phyloP scores from a whole-genome alignment of 2,113 vertebrate species.

The Brienomyrus longianalis region DNA sequence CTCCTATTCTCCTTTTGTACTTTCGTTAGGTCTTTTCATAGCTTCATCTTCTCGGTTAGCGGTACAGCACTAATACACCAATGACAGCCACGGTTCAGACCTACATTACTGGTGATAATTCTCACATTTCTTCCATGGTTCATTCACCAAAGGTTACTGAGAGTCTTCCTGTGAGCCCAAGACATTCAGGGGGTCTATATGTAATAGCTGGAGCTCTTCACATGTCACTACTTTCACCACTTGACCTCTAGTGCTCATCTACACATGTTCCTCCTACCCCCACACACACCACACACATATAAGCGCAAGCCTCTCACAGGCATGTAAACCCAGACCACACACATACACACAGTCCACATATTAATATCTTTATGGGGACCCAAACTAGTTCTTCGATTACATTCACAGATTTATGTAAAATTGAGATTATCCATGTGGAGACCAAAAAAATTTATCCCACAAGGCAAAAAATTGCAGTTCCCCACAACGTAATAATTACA shows the following conservation, averaged over 20 bases:
- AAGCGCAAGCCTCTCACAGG: neutral
- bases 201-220: neutral
- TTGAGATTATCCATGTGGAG: neutral
- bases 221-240: neutral
- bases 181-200: neutral
- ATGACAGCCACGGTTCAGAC: neutral
- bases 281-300: neutral
- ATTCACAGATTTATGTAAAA: neutral
- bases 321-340: neutral
- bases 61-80: neutral
- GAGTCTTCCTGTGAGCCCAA: neutral
- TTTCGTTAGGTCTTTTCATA: neutral
- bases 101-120: neutral
- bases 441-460: neutral
- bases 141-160: neutral
- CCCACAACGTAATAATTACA: neutral
- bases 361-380: neutral
- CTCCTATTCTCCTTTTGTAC: neutral
- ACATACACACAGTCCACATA: neutral
- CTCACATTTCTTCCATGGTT: neutral
- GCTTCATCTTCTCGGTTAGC: neutral
- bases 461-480: neutral
- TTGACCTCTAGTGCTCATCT: neutral
- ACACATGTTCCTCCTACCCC: neutral
- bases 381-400: neutral